These are phyloP conservation scores for Calliscelio sp. DNA, from an alignment of 2,888 invertebrate species.

Conservation along the genomic window DNA sequence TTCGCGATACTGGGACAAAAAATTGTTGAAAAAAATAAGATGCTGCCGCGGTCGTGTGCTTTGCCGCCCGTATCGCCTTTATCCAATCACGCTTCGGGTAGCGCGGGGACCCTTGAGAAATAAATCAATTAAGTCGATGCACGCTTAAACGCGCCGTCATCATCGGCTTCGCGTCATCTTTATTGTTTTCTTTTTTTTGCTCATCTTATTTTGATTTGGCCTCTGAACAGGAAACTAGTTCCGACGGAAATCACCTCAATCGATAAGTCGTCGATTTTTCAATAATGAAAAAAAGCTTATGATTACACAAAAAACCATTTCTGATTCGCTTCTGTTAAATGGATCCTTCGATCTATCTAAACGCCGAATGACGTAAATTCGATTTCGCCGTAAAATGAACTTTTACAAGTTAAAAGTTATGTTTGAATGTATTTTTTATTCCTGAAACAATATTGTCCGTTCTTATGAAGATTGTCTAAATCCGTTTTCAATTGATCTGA, in stretches of 20 bases:
- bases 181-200: slow-evolving; percentile 49
- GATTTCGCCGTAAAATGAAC: no score
- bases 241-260: slow-evolving; percentile 70
- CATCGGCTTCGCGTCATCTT: slow-evolving; percentile 77
- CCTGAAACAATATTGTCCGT: no score
- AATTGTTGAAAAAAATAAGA: slow-evolving; percentile 41
- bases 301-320: slow-evolving; percentile 33
- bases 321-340: slow-evolving; percentile 61
- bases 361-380: slow-evolving; percentile 7
- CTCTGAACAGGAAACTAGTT: slow-evolving; percentile 67
- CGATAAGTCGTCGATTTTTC: slow-evolving; percentile 46
- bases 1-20: slow-evolving; percentile 34
- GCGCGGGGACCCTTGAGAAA: slow-evolving; percentile 78
- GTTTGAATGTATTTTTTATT: no score
- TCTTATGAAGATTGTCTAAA: no score
- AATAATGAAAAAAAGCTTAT: slow-evolving; percentile 24
- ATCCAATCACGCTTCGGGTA: slow-evolving; percentile 72
- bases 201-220: slow-evolving; percentile 20
- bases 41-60: slow-evolving; percentile 58
- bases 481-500: no score
- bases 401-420: no score
- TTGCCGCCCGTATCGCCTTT: slow-evolving; percentile 69
- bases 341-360: slow-evolving; percentile 48
- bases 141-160: slow-evolving; percentile 81
- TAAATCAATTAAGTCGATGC: slow-evolving; percentile 84